Conservation (phyloP, 1,140 invertebrate genomes). For the Drosophila paulistorum region DNA sequence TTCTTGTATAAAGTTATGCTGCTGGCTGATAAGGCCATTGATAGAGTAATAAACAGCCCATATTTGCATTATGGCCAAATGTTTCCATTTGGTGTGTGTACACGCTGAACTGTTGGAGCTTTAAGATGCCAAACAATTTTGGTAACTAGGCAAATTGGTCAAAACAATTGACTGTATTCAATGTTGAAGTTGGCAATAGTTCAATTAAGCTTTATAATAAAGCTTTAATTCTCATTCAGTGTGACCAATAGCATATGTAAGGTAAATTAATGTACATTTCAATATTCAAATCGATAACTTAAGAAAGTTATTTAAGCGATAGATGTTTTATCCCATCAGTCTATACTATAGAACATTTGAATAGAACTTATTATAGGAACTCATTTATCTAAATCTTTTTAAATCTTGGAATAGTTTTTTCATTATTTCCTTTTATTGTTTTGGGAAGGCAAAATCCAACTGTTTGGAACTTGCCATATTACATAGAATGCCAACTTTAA, state of each 20-base stretch:
- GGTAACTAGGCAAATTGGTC: constrained; percentile 3
- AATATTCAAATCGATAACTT: too few species aligned
- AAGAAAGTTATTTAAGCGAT: too few species aligned
- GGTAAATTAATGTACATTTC: not conserved
- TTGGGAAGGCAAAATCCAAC: constrained; percentile 32
- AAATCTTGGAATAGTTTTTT: not conserved
- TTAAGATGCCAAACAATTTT: not conserved
- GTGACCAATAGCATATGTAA: not conserved
- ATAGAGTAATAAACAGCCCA: constrained; percentile 70
- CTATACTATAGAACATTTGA: too few species aligned
- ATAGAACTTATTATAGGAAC: too few species aligned
- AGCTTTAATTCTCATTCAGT: not conserved
- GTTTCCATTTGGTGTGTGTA: constrained; percentile 29
- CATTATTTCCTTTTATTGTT: constrained; percentile 10
- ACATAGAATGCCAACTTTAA: constrained; percentile 47
- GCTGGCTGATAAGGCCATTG: constrained; percentile 73
- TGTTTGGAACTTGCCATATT: constrained; percentile 36
- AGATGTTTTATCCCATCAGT: too few species aligned
- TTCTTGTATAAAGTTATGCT: constrained; percentile 52
- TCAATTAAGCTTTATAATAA: not conserved
- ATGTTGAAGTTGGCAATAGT: not conserved
- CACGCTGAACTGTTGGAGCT: constrained; percentile 29
- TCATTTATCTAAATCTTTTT: too few species aligned
- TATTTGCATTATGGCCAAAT: constrained; percentile 23
- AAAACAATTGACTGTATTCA: not conserved